A percentile compares a stretch with the other conserved stretches of the same genome.
Conservation (phyloP, 2,888 invertebrate genomes). For the Dolomedes plantarius region DNA sequence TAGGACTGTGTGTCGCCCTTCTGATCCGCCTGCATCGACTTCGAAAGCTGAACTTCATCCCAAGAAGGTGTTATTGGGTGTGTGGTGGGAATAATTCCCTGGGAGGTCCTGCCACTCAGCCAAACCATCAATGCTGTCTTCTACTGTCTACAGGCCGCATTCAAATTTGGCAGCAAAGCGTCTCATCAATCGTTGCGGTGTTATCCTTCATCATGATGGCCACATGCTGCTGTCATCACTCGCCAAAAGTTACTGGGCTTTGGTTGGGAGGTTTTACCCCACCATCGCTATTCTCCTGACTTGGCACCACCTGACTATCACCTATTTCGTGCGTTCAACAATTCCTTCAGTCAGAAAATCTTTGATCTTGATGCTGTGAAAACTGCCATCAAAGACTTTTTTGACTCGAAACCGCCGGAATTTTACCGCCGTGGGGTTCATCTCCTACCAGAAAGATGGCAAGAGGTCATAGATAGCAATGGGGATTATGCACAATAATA, state of each 20-base stretch:
- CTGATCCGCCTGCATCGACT: background rate
- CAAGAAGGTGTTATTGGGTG: slow-evolving; percentile 64
- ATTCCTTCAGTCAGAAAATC: slow-evolving; percentile 10
- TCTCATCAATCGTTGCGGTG: slow-evolving; percentile 8
- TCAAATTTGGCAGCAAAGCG: slow-evolving; percentile 19
- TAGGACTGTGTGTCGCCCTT: slow-evolving; percentile 10
- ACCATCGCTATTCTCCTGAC: slow-evolving; percentile 6
- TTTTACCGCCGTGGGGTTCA: background rate
- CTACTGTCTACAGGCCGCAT: slow-evolving; percentile 55
- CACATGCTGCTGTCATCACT: background rate
- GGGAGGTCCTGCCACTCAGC: slow-evolving; percentile 42
- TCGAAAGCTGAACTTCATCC: too few species aligned
- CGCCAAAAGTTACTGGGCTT: background rate
- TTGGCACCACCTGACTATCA: background rate
- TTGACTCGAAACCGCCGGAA: background rate
- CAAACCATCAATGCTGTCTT: slow-evolving; percentile 64
- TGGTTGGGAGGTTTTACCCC: background rate
- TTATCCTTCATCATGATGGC: slow-evolving; percentile 1
- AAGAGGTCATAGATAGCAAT: background rate
- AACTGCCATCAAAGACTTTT: slow-evolving; percentile 1
- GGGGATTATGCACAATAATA: background rate
- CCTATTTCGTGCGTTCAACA: background rate
- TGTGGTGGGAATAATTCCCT: slow-evolving; percentile 72
- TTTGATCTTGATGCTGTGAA: slow-evolving; percentile 3
- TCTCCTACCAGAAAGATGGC: background rate